Evolutionary conservation across 1,140 invertebrate genomes (phyloP).

Genomic region (Caenorhabditis remanei): DNA sequence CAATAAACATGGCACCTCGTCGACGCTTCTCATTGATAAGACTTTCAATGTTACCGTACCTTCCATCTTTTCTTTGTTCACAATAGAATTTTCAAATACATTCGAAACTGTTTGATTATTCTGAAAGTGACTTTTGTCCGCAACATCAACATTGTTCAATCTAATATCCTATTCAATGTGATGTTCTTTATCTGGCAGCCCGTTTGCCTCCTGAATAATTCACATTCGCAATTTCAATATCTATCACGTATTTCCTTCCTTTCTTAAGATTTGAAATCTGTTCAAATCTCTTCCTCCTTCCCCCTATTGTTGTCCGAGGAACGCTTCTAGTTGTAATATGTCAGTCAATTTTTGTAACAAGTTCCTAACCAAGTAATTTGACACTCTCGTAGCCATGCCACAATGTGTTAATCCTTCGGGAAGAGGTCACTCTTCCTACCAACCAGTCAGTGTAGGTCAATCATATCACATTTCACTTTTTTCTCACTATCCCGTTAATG

Average conservation of each 20-base stretch:
- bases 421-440: background rate
- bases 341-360: slow-evolving; percentile 57
- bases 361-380: slow-evolving; percentile 49
- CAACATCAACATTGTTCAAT: slow-evolving; percentile 32
- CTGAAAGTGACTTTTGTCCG: slow-evolving; percentile 24
- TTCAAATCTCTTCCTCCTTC: slow-evolving; percentile 8
- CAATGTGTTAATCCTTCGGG: slow-evolving; percentile 28
- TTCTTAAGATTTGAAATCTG: slow-evolving; percentile 18
- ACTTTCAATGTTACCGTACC: background rate
- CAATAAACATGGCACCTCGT: slow-evolving; percentile 32
- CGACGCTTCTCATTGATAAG: slow-evolving; percentile 25
- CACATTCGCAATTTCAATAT: slow-evolving; percentile 36
- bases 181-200: slow-evolving; percentile 55
- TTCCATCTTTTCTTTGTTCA: background rate
- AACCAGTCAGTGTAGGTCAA: slow-evolving; percentile 8
- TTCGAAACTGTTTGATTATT: slow-evolving; percentile 25
- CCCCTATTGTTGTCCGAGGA: background rate
- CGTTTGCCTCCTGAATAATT: slow-evolving; percentile 53
- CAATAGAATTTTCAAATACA: background rate
- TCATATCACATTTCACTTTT: slow-evolving; percentile 31
- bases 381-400: slow-evolving; percentile 10
- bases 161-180: slow-evolving; percentile 51
- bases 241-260: slow-evolving; percentile 40
- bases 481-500: slow-evolving; percentile 44
- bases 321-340: slow-evolving; percentile 10